Percentiles rank a stretch among this genome's conserved stretches.
These are phyloP conservation scores for Lucifuga dentata DNA, from an alignment of 2,113 vertebrate genomes.

Conservation along the genomic window DNA sequence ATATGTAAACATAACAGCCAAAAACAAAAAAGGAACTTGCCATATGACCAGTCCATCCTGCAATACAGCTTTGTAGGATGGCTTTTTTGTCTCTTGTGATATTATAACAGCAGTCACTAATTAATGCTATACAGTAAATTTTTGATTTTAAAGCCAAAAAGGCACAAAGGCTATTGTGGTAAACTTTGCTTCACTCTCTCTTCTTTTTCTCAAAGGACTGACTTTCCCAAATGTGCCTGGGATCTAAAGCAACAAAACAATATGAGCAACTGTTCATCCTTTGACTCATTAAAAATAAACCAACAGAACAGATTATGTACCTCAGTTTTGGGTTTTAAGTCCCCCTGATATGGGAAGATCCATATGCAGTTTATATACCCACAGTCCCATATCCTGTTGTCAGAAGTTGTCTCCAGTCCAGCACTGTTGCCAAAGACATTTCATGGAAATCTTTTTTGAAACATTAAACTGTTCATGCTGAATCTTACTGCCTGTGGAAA, in stretches of 20 bases:
- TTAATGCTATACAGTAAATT: not conserved
- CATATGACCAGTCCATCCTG: not conserved
- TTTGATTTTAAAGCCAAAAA: constrained; percentile 18
- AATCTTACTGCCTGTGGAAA: constrained; percentile 48
- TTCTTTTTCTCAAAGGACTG: not conserved
- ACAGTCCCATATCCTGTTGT: constrained; percentile 31
- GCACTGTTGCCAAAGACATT: constrained; percentile 15
- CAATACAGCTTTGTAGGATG: not conserved
- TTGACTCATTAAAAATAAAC: constrained; percentile 25
- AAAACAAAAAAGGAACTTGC: no score
- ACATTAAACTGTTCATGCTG: constrained; percentile 45
- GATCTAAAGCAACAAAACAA: constrained; percentile 31
- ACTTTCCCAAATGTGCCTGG: not conserved
- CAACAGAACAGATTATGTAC: constrained; percentile 22
- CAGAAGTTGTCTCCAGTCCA: constrained; percentile 30
- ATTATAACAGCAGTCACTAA: not conserved
- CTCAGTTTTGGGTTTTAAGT: constrained; percentile 24
- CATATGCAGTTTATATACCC: not conserved
- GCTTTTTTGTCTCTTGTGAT: no score
- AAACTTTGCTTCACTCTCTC: not conserved
- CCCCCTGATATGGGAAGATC: not conserved
- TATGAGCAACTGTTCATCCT: constrained; percentile 20
- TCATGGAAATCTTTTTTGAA: constrained; percentile 43
- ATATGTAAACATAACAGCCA: not conserved
- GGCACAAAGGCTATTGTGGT: constrained; percentile 15